A percentile compares a stretch with the other conserved stretches of the same genome.
Conservation (phyloP, 2,888 invertebrate genomes). For the Melanostoma scalare region DNA sequence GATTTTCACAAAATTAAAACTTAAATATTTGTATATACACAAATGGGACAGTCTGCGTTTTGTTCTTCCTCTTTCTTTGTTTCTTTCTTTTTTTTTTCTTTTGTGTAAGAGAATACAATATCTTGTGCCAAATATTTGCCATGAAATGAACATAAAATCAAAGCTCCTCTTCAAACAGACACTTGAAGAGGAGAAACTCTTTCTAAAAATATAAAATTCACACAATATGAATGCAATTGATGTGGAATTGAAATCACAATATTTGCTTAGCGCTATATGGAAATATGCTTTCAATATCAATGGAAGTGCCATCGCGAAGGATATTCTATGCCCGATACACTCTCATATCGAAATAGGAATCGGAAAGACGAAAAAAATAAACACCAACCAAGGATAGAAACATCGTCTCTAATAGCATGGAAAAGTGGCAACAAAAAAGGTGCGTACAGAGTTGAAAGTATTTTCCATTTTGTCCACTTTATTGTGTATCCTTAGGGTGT, state of each 20-base stretch:
- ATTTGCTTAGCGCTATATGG: slow-evolving; percentile 20
- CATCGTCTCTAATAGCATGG: neutral
- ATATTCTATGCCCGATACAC: slow-evolving; percentile 12
- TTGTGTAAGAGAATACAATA: no score
- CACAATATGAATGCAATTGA: slow-evolving; percentile 40
- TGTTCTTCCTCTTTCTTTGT: no score
- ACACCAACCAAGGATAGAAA: slow-evolving; percentile 3
- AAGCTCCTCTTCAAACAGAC: no score
- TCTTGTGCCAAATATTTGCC: slow-evolving; percentile 17
- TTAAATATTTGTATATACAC: slow-evolving; percentile 17
- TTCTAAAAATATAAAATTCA: neutral
- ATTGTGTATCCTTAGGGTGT: slow-evolving; percentile 60
- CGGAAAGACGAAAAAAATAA: slow-evolving; percentile 40
- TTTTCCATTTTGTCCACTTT: slow-evolving; percentile 51
- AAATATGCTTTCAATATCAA: slow-evolving; percentile 27
- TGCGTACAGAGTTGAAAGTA: slow-evolving; percentile 56
- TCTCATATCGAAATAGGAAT: slow-evolving; percentile 50
- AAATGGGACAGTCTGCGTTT: no score
- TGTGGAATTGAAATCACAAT: slow-evolving; percentile 32
- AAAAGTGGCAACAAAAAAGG: slow-evolving; percentile 3
- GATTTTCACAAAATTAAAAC: slow-evolving; percentile 34
- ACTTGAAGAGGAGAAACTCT: no score
- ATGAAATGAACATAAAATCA: slow-evolving; percentile 18
- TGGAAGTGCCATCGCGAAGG: slow-evolving; percentile 19
- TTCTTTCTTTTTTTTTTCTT: no score